phyloP scores from a whole-genome alignment of 2,113 vertebrate species.

The Camelus bactrianus region DNA sequence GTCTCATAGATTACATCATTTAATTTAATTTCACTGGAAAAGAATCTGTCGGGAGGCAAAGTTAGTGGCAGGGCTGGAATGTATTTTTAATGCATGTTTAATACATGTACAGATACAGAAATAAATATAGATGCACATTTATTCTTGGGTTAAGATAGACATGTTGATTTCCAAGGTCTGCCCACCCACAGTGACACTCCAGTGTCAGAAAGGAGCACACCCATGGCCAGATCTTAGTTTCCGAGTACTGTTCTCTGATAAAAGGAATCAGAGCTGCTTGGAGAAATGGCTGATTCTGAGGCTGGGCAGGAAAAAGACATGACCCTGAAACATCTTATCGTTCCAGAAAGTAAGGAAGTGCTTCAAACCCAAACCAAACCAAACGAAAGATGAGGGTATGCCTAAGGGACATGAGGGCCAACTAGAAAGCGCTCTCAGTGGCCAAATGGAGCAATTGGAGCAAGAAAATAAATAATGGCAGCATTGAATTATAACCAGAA shows the following conservation, averaged over 20 bases:
- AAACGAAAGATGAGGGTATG: not conserved
- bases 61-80: not conserved
- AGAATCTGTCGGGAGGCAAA: not conserved
- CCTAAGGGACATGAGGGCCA: not conserved
- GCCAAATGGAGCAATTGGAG: not conserved
- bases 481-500: not conserved
- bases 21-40: not conserved
- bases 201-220: not conserved
- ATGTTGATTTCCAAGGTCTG: not conserved
- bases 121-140: not conserved
- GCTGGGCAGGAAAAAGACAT: not conserved
- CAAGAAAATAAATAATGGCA: not conserved
- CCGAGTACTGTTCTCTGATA: not conserved
- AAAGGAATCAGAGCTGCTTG: not conserved
- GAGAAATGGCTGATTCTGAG: conserved; percentile 13
- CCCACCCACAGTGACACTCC: not conserved
- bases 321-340: not conserved
- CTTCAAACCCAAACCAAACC: not conserved
- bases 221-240: not conserved
- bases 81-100: not conserved
- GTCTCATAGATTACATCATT: not conserved
- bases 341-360: not conserved
- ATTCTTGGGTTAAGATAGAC: not conserved
- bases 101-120: not conserved
- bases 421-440: not conserved